A percentile compares a stretch with the other conserved stretches of the same genome.
phyloP scores from a whole-genome alignment of 2,113 vertebrate species.

The Lethenteron camtschaticum region DNA sequence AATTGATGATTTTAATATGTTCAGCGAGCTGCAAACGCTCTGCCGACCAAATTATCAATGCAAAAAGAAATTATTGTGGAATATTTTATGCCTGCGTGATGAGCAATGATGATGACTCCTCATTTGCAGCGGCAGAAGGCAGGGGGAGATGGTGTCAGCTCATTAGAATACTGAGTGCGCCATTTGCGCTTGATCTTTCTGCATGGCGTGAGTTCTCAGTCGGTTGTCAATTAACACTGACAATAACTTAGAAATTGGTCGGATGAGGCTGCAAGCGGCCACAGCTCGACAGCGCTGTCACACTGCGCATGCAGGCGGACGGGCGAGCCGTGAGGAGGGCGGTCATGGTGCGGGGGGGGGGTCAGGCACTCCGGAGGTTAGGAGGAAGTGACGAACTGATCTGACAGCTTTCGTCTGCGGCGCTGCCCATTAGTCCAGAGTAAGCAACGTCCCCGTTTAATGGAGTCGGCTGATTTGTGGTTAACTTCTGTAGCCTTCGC shows the following conservation, averaged over 20 bases:
- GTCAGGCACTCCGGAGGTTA: no score
- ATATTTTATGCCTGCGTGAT: conserved; percentile 38
- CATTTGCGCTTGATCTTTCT: conserved; percentile 34
- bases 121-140: conserved; percentile 47
- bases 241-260: conserved; percentile 57
- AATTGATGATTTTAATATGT: conserved; percentile 9
- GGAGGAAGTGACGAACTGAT: no score
- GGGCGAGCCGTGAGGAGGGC: no score
- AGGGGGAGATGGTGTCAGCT: conserved; percentile 50
- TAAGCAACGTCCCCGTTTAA: no score
- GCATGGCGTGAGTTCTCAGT: conserved; percentile 50
- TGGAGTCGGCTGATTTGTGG: no score
- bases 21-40: conserved; percentile 5
- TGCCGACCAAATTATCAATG: conserved; percentile 31
- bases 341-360: no score
- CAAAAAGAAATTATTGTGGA: conserved; percentile 38
- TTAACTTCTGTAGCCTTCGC: no score
- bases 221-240: conserved; percentile 68
- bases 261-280: conserved; percentile 46
- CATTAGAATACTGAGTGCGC: conserved; percentile 56
- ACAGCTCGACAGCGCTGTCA: conserved; percentile 28
- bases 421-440: no score
- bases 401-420: no score
- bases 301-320: no score
- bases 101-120: conserved; percentile 51